Percentiles rank a stretch among this genome's conserved stretches.
Evolutionary conservation across 2,113 vertebrate species (phyloP).

Genomic region (Coryphaenoides rupestris): DNA sequence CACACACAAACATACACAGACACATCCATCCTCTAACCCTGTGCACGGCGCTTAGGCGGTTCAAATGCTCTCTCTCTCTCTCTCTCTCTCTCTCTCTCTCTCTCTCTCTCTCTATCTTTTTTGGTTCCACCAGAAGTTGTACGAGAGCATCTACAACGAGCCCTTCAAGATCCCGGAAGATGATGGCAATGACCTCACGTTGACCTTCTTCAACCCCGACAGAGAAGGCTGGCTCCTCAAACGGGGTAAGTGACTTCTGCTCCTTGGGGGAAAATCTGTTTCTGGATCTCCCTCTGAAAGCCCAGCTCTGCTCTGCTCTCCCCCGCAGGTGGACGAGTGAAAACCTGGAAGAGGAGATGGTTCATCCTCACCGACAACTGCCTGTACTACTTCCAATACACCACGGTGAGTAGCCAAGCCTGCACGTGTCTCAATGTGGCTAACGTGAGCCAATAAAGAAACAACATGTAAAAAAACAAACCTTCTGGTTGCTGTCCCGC

Average conservation of each 20-base stretch:
- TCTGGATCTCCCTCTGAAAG: no score
- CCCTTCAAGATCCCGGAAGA: conserved; percentile 94
- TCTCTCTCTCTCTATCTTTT: no score
- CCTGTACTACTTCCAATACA: conserved; percentile 75
- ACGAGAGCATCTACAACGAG: conserved; percentile 89
- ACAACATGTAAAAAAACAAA: no score
- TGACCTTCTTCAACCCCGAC: conserved; percentile 94
- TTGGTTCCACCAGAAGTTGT: conserved; percentile 88
- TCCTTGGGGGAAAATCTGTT: no score
- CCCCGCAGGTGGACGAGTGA: conserved; percentile 71
- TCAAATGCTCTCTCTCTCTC: no score
- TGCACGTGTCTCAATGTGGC: no score
- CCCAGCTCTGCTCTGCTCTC: no score
- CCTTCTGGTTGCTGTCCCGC: not conserved
- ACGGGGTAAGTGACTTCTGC: conserved; percentile 73
- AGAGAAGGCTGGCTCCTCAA: conserved; percentile 95
- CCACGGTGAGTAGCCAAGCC: conserved; percentile 56
- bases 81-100: no score
- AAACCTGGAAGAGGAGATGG: conserved; percentile 78
- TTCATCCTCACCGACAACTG: conserved; percentile 79
- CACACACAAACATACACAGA: no score
- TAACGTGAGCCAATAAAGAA: no score
- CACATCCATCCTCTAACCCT: no score
- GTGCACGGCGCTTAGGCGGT: no score
- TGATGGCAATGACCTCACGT: conserved; percentile 88